Conservation (phyloP, 2,888 invertebrate genomes). For the Limnephilus marmoratus region DNA sequence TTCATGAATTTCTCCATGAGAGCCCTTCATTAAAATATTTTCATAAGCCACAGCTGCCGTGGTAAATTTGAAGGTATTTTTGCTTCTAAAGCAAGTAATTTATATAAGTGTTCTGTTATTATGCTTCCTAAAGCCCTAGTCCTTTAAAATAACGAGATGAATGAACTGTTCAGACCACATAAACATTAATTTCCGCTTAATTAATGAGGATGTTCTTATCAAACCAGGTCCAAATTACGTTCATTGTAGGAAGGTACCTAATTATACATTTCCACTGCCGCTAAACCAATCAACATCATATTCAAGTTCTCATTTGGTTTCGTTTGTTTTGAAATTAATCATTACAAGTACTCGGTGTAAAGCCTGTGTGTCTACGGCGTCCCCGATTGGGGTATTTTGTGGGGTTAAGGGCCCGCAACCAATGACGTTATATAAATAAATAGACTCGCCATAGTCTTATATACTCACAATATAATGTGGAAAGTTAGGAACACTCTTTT, state of each 20-base stretch:
- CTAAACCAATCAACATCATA: not conserved
- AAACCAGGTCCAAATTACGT: not conserved
- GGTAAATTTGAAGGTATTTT: not conserved
- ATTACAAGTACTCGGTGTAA: no score
- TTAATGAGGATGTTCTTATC: not conserved
- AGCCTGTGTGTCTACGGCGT: no score
- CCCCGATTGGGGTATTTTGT: no score
- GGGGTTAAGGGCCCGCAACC: no score
- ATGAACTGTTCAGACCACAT: no score
- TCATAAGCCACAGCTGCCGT: not conserved
- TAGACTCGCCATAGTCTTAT: no score
- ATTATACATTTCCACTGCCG: not conserved
- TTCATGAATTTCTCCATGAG: not conserved
- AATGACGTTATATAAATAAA: no score
- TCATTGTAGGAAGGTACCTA: not conserved
- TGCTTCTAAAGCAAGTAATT: no score
- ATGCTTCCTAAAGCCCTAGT: not conserved
- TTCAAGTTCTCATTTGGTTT: not conserved
- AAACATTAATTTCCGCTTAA: not conserved
- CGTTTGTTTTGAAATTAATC: not conserved
- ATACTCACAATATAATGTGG: no score
- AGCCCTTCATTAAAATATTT: not conserved
- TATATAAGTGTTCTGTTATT: not conserved
- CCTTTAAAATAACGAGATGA: not conserved
- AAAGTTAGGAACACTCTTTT: no score